Percentiles rank a stretch among this genome's conserved stretches.
phyloP scores from a whole-genome alignment of 2,113 vertebrate species.

The Cephalopterus ornatus region DNA sequence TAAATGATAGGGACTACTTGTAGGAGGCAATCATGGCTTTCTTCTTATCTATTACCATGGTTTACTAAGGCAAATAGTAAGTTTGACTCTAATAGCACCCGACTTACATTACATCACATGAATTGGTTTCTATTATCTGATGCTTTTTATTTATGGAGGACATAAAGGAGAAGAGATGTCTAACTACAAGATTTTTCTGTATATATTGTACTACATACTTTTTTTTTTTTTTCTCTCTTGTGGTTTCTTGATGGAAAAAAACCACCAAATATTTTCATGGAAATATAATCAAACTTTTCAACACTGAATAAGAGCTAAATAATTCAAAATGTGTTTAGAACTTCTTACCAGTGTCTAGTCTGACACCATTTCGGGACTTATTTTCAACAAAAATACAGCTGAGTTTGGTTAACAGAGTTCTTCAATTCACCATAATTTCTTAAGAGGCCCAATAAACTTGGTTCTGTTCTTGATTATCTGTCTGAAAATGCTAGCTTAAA shows the following conservation, averaged over 20 bases:
- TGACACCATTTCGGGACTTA: background rate
- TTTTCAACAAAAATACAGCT: background rate
- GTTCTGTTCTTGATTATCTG: background rate
- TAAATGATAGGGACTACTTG: background rate
- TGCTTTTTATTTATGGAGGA: background rate
- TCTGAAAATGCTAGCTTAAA: constrained; percentile 39
- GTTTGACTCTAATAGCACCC: constrained; percentile 37
- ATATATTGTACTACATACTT: background rate
- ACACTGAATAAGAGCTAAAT: background rate
- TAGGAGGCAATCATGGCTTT: background rate
- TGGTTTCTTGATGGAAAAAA: background rate
- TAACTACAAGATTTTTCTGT: background rate
- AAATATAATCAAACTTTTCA: background rate
- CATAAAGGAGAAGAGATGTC: background rate
- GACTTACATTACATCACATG: constrained; percentile 22
- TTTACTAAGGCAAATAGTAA: constrained; percentile 22
- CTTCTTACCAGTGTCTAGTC: background rate
- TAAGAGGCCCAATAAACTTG: background rate
- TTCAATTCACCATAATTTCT: background rate
- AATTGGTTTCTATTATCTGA: constrained; percentile 33
- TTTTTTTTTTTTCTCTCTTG: background rate
- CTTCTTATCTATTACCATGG: background rate
- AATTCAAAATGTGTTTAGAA: background rate
- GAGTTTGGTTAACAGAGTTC: background rate
- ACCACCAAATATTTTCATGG: background rate